Base-by-base conservation (phyloP, 2,113 vertebrate species). In the Castor canadensis region DNA sequence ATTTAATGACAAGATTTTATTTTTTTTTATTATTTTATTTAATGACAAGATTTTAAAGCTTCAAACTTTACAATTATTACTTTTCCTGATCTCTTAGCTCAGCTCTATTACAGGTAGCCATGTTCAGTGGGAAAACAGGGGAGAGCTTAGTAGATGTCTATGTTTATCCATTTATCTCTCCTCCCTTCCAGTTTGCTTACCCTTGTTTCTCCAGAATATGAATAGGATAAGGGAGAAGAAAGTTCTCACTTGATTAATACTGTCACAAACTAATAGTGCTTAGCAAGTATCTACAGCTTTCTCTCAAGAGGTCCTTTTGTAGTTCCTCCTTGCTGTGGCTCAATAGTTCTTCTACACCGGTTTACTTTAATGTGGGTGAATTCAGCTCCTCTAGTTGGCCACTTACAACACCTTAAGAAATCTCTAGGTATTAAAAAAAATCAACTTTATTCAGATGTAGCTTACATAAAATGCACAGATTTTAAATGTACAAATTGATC, bases 341-440 rank as follows among this genome's bases (percentile, higher is more conserved):
- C 49, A 28, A 45, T 85, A 73, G 49, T 30, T 86, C 38, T 89
- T 16, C 71, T 76, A 60, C 58, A 85, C 20, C 38, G n/a, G n/a
- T 52, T 84, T 87, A 87, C 72, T 58, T 75, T 35, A 88, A 79
- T 5, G 9, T 67, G 32, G 43, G 28, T 54, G n/a, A 69, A 93
- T 60, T 60, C 52, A 54, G 69, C 69, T 45, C 35, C 35, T 66
- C 49, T 85, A 38, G 30, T 73, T 73, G 62, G 56, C 90, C 75
- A 87, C 35, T 90, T 80, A 76, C 1, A 79, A 72, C 35, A 87
- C 54, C 75, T 87, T 95, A 71, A 82, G n/a, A 95, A 90, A 94
- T 89, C 28, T 60, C 40, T 47, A 77, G 38, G 22, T 35, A 83
- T 71, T 71, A n/a, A 38, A 69, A 82, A 89, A 87, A 62, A 85